A percentile compares a stretch with the other conserved stretches of the same genome.
phyloP scores from a whole-genome alignment of 2,888 invertebrate species.

The Lithophane semibrunnea region DNA sequence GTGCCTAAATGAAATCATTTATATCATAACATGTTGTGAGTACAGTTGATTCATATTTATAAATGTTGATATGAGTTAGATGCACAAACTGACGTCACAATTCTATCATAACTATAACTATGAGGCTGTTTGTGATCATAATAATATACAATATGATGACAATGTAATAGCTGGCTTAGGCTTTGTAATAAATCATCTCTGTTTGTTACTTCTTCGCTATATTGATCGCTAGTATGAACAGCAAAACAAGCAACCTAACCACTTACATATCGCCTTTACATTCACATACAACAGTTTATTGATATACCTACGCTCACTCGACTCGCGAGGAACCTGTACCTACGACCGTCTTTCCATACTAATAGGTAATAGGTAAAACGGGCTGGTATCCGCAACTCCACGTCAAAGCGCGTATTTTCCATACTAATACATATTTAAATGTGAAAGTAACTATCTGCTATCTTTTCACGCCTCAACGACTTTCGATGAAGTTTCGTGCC shows the following conservation, averaged over 20 bases:
- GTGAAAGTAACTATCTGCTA: background rate
- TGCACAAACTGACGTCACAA: background rate
- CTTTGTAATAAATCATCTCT: background rate
- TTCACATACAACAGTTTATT: background rate
- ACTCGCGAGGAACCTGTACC: background rate
- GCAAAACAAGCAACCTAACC: background rate
- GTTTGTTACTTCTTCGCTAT: background rate
- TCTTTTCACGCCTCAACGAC: no score
- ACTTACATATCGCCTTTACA: background rate
- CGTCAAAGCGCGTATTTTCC: no score
- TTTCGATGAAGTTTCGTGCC: background rate
- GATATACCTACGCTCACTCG: background rate
- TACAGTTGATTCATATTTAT: background rate
- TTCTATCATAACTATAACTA: background rate
- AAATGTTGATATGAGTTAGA: background rate
- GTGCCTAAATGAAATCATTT: background rate
- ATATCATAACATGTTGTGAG: background rate
- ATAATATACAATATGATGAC: slow-evolving; percentile 1
- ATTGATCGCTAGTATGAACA: background rate
- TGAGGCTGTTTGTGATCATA: background rate
- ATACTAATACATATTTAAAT: background rate
- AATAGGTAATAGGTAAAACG: no score
- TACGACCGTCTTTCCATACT: background rate
- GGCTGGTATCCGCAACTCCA: no score
- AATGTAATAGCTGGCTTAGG: background rate